Evolutionary conservation across 1,140 invertebrate genomes (phyloP).

Genomic region (Drosophila oshimai): DNA sequence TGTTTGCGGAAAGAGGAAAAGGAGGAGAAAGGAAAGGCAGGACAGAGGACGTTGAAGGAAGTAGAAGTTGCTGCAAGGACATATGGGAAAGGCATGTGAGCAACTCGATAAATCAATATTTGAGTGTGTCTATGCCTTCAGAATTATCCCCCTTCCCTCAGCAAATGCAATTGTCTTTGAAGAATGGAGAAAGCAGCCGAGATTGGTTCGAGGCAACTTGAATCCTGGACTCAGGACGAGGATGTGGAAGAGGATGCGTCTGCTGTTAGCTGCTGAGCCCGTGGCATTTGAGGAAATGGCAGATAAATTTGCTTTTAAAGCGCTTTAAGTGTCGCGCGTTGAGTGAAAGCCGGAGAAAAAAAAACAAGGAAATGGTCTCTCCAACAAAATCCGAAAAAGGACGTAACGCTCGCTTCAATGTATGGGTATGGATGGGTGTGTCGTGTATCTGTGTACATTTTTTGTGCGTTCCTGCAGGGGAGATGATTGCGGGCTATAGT

Average conservation of each 20-base stretch:
- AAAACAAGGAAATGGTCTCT: background rate
- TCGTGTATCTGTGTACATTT: background rate
- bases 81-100: constrained; percentile 48
- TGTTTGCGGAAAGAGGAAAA: background rate
- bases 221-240: constrained; percentile 4
- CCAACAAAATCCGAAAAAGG: constrained; percentile 60
- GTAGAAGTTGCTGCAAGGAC: constrained; percentile 8
- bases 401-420: constrained; percentile 51
- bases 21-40: background rate
- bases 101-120: constrained; percentile 76
- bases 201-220: constrained; percentile 16
- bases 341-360: constrained; percentile 23
- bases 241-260: background rate
- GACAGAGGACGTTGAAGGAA: background rate
- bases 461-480: constrained; percentile 6
- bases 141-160: background rate
- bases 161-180: constrained; percentile 63
- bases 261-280: constrained; percentile 11
- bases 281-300: constrained; percentile 61
- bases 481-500: constrained; percentile 4
- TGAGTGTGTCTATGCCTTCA: constrained; percentile 25
- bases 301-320: constrained; percentile 71
- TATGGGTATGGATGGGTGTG: constrained; percentile 13
- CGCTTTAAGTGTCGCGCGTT: constrained; percentile 39
- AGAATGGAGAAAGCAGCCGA: background rate